These are phyloP conservation scores for Papilio protenor DNA, from an alignment of 2,888 invertebrate species.

Conservation along the genomic window DNA sequence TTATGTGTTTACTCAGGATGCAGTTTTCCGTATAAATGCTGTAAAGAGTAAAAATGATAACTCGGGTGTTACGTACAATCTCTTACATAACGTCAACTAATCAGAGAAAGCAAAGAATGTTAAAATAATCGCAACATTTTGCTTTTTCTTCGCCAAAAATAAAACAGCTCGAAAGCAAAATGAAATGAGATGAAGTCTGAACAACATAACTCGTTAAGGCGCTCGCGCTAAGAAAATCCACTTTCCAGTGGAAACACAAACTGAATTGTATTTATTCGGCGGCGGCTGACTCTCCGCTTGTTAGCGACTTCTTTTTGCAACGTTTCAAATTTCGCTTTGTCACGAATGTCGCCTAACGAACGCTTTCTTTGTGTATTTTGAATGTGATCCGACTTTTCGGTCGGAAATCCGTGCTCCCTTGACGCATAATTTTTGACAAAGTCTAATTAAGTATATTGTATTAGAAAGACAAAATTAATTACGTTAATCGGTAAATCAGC, in stretches of 20 bases:
- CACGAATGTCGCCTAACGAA: conserved; percentile 50
- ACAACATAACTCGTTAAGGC: conserved; percentile 46
- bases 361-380: conserved; percentile 48
- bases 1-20: background rate
- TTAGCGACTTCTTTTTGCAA: conserved; percentile 52
- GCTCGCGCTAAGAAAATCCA: conserved; percentile 41
- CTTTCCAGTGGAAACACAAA: conserved; percentile 38
- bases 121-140: background rate
- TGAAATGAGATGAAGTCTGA: conserved; percentile 35
- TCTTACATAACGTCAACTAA: background rate
- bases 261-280: conserved; percentile 49
- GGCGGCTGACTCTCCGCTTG: conserved; percentile 50
- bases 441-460: background rate
- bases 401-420: background rate
- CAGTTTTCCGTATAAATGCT: too few relatives aligned
- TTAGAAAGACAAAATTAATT: background rate
- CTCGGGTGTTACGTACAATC: background rate
- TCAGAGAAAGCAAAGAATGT: background rate
- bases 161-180: background rate
- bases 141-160: background rate
- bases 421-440: conserved; percentile 2
- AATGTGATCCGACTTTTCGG: conserved; percentile 37
- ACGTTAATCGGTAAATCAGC: background rate
- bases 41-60: too few relatives aligned
- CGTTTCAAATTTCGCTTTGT: conserved; percentile 50